These are phyloP conservation scores for Pogoniulus pusillus DNA, from an alignment of 2,797 vertebrate genomes.

Conservation along the genomic window DNA sequence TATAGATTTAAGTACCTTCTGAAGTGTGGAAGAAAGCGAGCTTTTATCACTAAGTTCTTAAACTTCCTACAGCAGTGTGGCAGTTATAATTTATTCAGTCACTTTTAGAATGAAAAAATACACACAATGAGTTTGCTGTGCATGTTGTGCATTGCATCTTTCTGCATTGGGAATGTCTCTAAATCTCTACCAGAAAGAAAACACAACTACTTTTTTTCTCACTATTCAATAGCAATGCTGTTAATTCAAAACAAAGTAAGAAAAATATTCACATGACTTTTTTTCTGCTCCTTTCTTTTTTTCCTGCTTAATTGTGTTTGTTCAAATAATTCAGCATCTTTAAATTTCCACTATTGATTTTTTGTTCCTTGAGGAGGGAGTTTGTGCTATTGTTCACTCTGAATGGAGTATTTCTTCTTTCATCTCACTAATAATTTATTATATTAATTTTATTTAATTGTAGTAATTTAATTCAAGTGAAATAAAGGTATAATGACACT, in stretches of 20 bases:
- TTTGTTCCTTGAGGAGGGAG: not conserved
- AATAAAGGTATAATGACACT: not conserved
- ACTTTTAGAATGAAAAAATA: not conserved
- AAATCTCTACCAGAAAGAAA: not conserved
- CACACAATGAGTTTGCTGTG: not conserved
- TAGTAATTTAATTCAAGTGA: not conserved
- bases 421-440: not conserved
- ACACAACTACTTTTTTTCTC: not conserved
- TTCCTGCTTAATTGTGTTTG: not conserved
- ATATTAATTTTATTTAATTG: not conserved
- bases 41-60: not conserved
- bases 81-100: not conserved
- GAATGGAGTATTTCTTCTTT: not conserved
- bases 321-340: not conserved
- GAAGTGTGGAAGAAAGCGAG: not conserved
- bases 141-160: not conserved
- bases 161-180: not conserved
- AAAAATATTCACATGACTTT: not conserved
- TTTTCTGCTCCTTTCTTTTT: not conserved
- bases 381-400: not conserved
- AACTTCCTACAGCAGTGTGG: not conserved
- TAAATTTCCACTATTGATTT: not conserved
- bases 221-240: not conserved
- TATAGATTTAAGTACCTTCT: not conserved
- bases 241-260: not conserved